These are phyloP conservation scores for Hippocampus comes DNA, from an alignment of 2,113 vertebrate species.

Conservation along the genomic window DNA sequence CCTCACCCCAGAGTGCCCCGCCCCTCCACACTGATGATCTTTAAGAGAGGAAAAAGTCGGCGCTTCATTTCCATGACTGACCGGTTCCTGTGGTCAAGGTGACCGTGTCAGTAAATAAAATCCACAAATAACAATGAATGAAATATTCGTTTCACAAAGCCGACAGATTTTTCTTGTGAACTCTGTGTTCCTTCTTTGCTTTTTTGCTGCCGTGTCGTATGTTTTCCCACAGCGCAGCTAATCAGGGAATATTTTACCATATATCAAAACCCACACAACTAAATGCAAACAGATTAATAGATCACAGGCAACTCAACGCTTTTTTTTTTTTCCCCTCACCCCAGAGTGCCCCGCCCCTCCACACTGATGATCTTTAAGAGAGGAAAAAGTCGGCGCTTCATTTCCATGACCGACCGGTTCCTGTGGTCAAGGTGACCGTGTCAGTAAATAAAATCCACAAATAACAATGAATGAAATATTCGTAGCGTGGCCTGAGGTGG, in stretches of 20 bases:
- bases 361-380: not conserved
- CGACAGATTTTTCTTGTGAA: not conserved
- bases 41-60: not conserved
- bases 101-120: conserved; percentile 13
- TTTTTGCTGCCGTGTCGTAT: not conserved
- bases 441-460: conserved; percentile 9
- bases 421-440: conserved; percentile 10
- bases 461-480: conserved; percentile 31
- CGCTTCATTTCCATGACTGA: not conserved
- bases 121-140: too few relatives aligned
- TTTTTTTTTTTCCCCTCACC: not conserved
- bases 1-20: not conserved
- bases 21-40: not conserved
- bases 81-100: conserved; percentile 1
- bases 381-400: not conserved
- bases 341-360: not conserved
- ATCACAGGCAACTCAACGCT: not conserved
- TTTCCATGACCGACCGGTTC: not conserved
- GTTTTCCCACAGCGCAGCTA: not conserved
- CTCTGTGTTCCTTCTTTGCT: not conserved
- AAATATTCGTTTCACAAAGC: not conserved
- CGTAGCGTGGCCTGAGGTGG: conserved; percentile 7
- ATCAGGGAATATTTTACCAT: not conserved
- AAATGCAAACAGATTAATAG: not conserved
- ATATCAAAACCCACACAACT: not conserved